Base-by-base conservation (phyloP, 2,888 invertebrate genomes). In the Parnassius mnemosyne region DNA sequence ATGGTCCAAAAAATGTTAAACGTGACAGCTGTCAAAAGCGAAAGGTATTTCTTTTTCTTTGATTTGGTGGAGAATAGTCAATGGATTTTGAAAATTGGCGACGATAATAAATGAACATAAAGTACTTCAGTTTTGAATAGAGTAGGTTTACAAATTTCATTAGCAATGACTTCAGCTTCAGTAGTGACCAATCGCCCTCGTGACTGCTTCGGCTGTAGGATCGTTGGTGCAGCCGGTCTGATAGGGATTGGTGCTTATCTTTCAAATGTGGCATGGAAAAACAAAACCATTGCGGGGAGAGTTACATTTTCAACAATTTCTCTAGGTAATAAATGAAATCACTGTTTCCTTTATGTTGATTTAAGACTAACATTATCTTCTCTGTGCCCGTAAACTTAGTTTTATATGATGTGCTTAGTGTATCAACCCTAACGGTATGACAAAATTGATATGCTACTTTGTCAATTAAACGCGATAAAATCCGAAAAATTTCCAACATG, bases 241-340 rank as follows among this genome's bases (percentile, higher is more conserved):
- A 76, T 94, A 42, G 94, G 94, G 0, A 93, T 94, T 64, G 94
- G 94, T 66, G 88, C 89, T 65, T 95, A 94, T 70, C 80, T 95
- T 1, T 92, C 89, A 3, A 89, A 92, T 68, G 87, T 92, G 65
- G 89, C 93, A 3, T 92, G 85, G 79, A 93, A 83, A 85, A 92
- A 90, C 75, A 90, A 83, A 78, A 92, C 80, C 52, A 77, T 78
- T n/a, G 72, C 83, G 13, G 92, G 92, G 50, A 92, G 82, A 79
- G 73, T 86, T 41, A 78, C 86, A 0, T 78, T 93, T 70, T 84
- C 89, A 20, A 77, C 87, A 1, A 66, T 93, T 41, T 92, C 92
- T 25, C 79, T 90, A 58, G 87, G 93, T 93, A 87, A 79, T 71
- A 68, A 12, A 43, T 11, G 3, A 11, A 2, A 43, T 54, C 16